A percentile compares a stretch with the other conserved stretches of the same genome.
Conservation (phyloP, 1,140 invertebrate genomes). For the Cryptotermes secundus region DNA sequence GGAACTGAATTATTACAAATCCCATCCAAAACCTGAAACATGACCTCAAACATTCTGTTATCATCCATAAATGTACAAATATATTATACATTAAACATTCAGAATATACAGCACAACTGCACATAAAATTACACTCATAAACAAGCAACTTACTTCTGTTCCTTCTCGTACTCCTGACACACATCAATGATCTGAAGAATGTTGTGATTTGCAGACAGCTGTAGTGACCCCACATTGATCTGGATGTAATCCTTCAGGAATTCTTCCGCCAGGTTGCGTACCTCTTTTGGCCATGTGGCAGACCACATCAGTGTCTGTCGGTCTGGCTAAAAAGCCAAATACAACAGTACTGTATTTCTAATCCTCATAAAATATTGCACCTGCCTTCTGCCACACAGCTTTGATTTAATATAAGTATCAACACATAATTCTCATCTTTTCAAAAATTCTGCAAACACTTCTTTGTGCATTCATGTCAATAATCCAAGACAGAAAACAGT, state of each 20-base stretch:
- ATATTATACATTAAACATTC: neutral
- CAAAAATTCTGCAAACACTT: no score
- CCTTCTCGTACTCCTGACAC: slow-evolving; percentile 55
- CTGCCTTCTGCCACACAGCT: neutral
- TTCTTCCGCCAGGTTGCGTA: slow-evolving; percentile 64
- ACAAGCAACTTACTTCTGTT: slow-evolving; percentile 42
- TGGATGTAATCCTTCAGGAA: slow-evolving; percentile 65
- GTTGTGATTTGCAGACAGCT: slow-evolving; percentile 68
- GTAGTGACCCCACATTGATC: slow-evolving; percentile 64
- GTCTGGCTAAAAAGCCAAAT: slow-evolving; percentile 56
- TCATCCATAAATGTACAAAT: no score
- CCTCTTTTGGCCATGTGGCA: slow-evolving; percentile 98
- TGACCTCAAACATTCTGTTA: no score
- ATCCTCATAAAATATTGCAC: neutral
- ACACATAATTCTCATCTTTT: no score
- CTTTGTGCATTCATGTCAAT: no score
- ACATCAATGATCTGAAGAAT: slow-evolving; percentile 68
- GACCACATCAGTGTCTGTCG: slow-evolving; percentile 96
- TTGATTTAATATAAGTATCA: neutral
- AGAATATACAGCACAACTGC: neutral
- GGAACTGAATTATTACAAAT: no score
- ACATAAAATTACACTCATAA: no score
- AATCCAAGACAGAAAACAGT: no score
- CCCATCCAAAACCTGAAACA: no score
- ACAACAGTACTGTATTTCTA: neutral